phyloP scores from a whole-genome alignment of 2,888 invertebrate genomes.

The Zootermopsis nevadensis region DNA sequence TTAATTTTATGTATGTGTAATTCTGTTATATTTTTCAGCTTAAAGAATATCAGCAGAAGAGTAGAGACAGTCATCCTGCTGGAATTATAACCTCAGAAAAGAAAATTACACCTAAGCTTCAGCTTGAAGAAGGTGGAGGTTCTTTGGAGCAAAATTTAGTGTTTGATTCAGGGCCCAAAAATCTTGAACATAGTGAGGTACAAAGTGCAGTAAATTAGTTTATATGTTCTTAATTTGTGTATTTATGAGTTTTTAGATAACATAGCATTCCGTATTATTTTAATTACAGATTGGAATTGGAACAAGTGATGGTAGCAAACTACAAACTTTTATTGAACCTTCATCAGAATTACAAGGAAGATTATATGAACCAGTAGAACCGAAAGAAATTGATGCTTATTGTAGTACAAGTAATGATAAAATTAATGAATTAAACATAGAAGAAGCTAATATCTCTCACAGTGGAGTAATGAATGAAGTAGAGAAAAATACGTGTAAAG shows the following conservation, averaged over 20 bases:
- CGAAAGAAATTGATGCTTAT: neutral
- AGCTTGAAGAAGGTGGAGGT: slow-evolving; percentile 53
- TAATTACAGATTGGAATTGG: too few species aligned
- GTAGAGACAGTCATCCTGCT: slow-evolving; percentile 52
- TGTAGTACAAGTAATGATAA: neutral
- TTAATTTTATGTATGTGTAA: neutral
- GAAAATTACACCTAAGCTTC: slow-evolving; percentile 55
- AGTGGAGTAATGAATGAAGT: neutral
- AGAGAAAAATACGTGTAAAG: neutral
- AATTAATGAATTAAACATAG: neutral
- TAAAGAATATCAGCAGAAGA: slow-evolving; percentile 67
- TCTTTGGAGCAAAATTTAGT: slow-evolving; percentile 51
- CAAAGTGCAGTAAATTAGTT: too few species aligned
- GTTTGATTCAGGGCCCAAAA: slow-evolving; percentile 39
- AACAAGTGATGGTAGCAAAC: neutral
- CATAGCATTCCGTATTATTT: too few species aligned
- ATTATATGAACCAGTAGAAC: neutral
- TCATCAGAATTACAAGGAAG: neutral
- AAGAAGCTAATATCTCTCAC: neutral
- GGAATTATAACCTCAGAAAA: slow-evolving; percentile 17
- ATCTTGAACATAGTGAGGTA: neutral
- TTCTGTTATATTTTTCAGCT: slow-evolving; percentile 61
- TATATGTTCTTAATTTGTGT: too few species aligned
- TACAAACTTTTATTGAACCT: neutral
- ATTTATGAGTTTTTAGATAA: too few species aligned